phyloP scores from a whole-genome alignment of 2,113 vertebrate genomes.

The Butorides virescens region DNA sequence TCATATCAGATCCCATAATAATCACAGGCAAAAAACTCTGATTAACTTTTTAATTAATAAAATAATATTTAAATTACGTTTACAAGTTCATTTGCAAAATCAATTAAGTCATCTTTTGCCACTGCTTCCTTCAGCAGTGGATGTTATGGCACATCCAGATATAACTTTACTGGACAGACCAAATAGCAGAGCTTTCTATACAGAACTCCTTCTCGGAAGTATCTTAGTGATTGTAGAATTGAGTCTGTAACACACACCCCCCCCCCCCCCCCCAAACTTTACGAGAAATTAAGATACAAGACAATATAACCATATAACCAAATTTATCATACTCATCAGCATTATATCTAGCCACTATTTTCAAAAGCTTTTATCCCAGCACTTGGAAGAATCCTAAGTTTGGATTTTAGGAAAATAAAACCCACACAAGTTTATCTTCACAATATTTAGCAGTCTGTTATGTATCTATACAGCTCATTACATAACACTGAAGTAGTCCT shows the following conservation, averaged over 20 bases:
- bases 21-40: not conserved
- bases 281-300: not conserved
- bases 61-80: not conserved
- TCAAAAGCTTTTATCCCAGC: not conserved
- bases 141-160: not conserved
- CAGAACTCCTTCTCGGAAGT: not conserved
- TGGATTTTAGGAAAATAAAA: fast-evolving
- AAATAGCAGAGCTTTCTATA: not conserved
- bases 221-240: not conserved
- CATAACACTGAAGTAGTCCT: not conserved
- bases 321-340: not conserved
- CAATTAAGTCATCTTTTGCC: not conserved
- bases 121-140: not conserved
- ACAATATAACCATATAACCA: not conserved
- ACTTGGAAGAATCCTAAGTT: not conserved
- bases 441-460: not conserved
- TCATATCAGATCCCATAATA: not conserved
- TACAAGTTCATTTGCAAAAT: not conserved
- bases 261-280: not conserved
- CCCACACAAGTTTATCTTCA: not conserved
- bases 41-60: not conserved
- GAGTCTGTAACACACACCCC: not conserved
- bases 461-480: not conserved
- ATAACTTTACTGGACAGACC: not conserved
- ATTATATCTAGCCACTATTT: not conserved